Percentiles rank a stretch among this genome's conserved stretches.
These are phyloP conservation scores for Tuberolachnus salignus DNA, from an alignment of 2,888 invertebrate genomes.

Conservation along the genomic window DNA sequence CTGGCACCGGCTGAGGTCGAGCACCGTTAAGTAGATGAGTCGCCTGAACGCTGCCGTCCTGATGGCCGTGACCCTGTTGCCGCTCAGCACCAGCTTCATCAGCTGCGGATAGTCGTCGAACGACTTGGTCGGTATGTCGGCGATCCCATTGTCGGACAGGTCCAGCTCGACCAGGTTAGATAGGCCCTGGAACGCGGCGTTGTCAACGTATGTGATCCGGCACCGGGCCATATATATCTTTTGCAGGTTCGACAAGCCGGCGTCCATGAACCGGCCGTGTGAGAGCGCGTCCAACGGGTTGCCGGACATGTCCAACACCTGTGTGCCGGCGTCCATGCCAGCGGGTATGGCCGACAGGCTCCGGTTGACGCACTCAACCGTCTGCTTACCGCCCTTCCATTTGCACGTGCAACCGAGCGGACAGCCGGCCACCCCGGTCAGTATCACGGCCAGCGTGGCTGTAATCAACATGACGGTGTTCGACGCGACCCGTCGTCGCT, in stretches of 20 bases:
- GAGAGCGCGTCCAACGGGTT: slow-evolving; percentile 77
- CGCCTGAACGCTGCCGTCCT: slow-evolving; percentile 76
- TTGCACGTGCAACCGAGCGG: slow-evolving; percentile 57
- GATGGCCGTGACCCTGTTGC: slow-evolving; percentile 79
- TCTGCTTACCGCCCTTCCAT: slow-evolving; percentile 67
- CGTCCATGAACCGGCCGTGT: slow-evolving; percentile 77
- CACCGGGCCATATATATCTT: slow-evolving; percentile 83
- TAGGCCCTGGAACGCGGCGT: slow-evolving; percentile 80
- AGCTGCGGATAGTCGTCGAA: slow-evolving; percentile 79
- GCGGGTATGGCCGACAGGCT: slow-evolving; percentile 78
- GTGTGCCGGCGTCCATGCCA: slow-evolving; percentile 81
- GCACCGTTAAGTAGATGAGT: slow-evolving; percentile 75
- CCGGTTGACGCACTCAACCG: slow-evolving; percentile 84
- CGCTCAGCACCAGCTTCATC: slow-evolving; percentile 81
- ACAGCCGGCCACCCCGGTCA: slow-evolving; percentile 43
- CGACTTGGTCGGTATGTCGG: slow-evolving; percentile 77
- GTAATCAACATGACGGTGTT: not conserved
- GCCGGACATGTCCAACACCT: slow-evolving; percentile 83
- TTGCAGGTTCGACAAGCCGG: slow-evolving; percentile 83
- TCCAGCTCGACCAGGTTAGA: slow-evolving; percentile 89
- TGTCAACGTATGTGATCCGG: slow-evolving; percentile 77
- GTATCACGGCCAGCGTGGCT: slow-evolving; percentile 25
- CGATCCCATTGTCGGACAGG: slow-evolving; percentile 79
- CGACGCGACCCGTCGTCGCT: not conserved
- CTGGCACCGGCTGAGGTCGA: slow-evolving; percentile 83